phyloP scores from a whole-genome alignment of 2,888 invertebrate species.

The Coleophora deauratella region DNA sequence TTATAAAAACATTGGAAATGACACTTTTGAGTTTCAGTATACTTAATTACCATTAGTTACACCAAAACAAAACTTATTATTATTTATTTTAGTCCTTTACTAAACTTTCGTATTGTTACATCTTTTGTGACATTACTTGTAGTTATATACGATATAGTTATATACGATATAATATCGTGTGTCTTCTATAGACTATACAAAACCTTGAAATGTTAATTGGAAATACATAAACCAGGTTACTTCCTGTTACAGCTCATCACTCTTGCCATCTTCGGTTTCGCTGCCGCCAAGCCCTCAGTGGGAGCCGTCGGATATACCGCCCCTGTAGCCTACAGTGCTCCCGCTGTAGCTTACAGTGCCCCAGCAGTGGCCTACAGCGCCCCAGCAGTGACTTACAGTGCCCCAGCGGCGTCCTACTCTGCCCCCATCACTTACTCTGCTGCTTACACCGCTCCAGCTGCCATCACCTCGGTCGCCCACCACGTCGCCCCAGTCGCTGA shows the following conservation, averaged over 20 bases:
- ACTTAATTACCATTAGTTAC: no score
- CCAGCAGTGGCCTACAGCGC: conserved; percentile 8
- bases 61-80: no score
- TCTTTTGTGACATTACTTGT: no score
- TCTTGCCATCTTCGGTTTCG: conserved; percentile 14
- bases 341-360: conserved; percentile 10
- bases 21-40: no score
- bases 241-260: conserved; percentile 4
- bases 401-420: conserved; percentile 8
- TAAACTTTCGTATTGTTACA: no score
- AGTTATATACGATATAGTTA: no score
- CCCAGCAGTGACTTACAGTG: conserved; percentile 4
- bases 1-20: no score
- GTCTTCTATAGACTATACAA: no score
- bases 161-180: no score
- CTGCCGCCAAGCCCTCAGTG: conserved; percentile 13
- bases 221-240: no score
- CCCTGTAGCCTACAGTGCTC: conserved; percentile 7
- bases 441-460: neutral
- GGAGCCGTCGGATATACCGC: conserved; percentile 4
- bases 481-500: neutral
- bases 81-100: no score
- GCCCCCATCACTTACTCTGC: conserved; percentile 13
- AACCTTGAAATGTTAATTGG: no score
- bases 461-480: neutral